These are phyloP conservation scores for Eucidaris tribuloides DNA, from an alignment of 35 echinoderm and acorn worm species.

Conservation along the genomic window DNA sequence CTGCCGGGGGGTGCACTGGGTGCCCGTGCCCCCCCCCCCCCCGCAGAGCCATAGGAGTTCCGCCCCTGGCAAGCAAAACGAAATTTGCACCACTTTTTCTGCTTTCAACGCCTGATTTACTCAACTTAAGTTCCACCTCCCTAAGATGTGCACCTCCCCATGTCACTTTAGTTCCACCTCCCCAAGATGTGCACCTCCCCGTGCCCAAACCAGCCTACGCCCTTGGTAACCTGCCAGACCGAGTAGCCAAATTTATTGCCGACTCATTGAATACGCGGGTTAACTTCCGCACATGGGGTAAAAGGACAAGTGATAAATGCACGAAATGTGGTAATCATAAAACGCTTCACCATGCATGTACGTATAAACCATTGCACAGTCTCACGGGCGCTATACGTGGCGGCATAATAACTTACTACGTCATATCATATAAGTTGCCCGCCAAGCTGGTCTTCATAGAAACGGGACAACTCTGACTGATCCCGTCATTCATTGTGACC, in stretches of 20 bases:
- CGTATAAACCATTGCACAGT: background rate
- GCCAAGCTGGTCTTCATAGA: background rate
- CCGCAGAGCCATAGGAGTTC: too few species aligned
- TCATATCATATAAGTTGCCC: background rate
- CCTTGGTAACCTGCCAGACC: too few species aligned
- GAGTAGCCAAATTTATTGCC: background rate
- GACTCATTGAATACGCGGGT: background rate
- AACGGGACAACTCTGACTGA: background rate
- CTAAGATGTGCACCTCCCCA: too few species aligned
- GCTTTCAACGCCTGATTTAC: too few species aligned
- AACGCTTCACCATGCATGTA: background rate
- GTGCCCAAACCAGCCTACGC: too few species aligned
- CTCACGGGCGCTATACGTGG: background rate
- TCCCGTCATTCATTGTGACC: background rate
- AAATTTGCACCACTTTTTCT: too few species aligned
- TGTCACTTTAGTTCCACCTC: too few species aligned
- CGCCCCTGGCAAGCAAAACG: too few species aligned
- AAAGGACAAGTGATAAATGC: slow-evolving; percentile 8
- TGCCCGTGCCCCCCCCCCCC: too few species aligned
- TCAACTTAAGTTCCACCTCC: too few species aligned
- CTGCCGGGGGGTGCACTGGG: too few species aligned
- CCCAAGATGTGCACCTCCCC: too few species aligned
- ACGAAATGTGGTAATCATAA: slow-evolving; percentile 14
- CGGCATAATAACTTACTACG: background rate
- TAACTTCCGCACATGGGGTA: slow-evolving; percentile 3